Base-by-base conservation (phyloP, 2,888 invertebrate genomes). In the Drosophila tripunctata region DNA sequence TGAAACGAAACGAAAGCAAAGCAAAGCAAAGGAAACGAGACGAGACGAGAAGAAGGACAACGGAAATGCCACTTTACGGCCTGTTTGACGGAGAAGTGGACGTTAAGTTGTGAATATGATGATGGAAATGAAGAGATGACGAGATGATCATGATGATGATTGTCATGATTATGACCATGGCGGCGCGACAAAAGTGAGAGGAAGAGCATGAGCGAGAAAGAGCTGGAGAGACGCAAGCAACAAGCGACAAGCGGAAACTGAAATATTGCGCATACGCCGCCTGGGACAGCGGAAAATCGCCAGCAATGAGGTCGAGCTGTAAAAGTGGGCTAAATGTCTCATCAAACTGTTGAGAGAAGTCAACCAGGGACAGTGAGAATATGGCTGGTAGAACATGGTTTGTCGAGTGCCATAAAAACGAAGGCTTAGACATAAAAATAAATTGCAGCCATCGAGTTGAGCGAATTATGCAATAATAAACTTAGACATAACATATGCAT, bases 31-130 rank as follows among this genome's bases (percentile, higher is more conserved):
- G 74, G 47, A 52, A 41, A 41, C 22, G 40, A 36, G 48, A 31
- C 30, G 30, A 31, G 56, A 30, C 54, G 60, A n/a, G n/a, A 40
- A 47, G 68, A 58, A 52, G 80, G 84, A 67, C 79, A 83, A 79
- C 87, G 84, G 80, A 86, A 80, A 80, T 87, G 80, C 85, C 80
- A 80, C 87, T 80, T 80, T 80, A 87, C 84, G 87, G 87, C 80
- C 80, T 87, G 85, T 80, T 80, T 80, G 80, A 87, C 81, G 80
- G 65, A 63, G 78, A 80, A 87, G 84, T 84, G 87, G 87, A 80
- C 80, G 84, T 87, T 86, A 80, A 87, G 84, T 87, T 87, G 80
- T 73, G 80, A 80, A 85, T 79, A 79, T 82, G 83, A 67, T 68
- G 79, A 78, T 62, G 70, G 52, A 40, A 50, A 68, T 68, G 67